A percentile compares a stretch with the other conserved stretches of the same genome.
phyloP scores from a whole-genome alignment of 2,113 vertebrate species.

The Salvelinus sp. region DNA sequence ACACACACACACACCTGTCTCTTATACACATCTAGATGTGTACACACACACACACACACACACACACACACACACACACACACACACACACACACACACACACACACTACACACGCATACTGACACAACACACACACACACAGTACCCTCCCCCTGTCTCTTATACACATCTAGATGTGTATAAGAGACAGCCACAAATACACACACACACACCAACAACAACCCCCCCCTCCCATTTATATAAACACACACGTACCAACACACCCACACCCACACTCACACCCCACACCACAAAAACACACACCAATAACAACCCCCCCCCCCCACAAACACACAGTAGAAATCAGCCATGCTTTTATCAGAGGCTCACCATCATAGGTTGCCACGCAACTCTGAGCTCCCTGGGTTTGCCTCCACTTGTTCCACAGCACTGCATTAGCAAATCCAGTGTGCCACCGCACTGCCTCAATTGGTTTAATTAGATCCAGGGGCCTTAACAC shows the following conservation, averaged over 20 bases:
- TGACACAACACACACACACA: too few species aligned
- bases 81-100: neutral
- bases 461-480: constrained; percentile 70
- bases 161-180: too few species aligned
- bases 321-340: neutral
- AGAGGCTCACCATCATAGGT: constrained; percentile 30
- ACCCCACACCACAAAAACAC: neutral
- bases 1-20: too few species aligned
- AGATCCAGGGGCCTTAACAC: constrained; percentile 65
- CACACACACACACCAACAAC: neutral
- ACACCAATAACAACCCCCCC: neutral
- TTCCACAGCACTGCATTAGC: constrained; percentile 55
- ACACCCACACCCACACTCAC: neutral
- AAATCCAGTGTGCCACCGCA: constrained; percentile 54
- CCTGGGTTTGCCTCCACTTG: constrained; percentile 46
- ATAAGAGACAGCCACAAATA: too few species aligned
- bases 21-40: too few species aligned
- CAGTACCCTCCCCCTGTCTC: too few species aligned
- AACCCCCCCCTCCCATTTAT: too few species aligned
- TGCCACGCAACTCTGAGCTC: constrained; percentile 48
- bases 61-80: too few species aligned
- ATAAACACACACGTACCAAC: neutral
- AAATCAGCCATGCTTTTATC: constrained; percentile 50
- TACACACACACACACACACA: too few species aligned
- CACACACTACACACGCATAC: too few species aligned